Base-by-base conservation (phyloP, 2,888 invertebrate species). In the Phrixothrix hirtus region DNA sequence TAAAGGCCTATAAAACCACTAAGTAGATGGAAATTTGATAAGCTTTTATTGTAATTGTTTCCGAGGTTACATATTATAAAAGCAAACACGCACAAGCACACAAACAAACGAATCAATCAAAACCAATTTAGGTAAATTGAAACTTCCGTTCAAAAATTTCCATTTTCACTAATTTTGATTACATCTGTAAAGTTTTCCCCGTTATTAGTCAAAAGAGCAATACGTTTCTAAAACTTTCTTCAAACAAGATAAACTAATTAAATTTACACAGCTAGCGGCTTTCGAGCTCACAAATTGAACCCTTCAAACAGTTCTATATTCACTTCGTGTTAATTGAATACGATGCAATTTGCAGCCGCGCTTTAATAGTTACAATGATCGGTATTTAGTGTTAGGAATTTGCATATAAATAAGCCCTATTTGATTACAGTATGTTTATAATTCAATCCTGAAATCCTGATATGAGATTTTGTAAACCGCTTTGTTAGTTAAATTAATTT, bases 281-380 rank as follows among this genome's bases (percentile, higher is more conserved):
- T 11, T 13, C 16, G 10, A 16, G 29, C n/a, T 4, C 16, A 30
- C 27, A 38, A 38, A 41, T 11, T 41, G 41, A 16, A 10, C 30
- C 31, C 41, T 41, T 12, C 12, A 16, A 39, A 30, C 31, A 12
- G 31, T 17, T 30, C 41, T 17, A 31, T 30, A 31, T 16, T 41
- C 41, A 41, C 41, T 41, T 4, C n/a, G 17, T 30, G 41, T 30
- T 41, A 31, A 41, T 41, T 41, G 16, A 30, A 41, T 41, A 10
- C 41, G 3, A 31, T 31, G 41, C 41, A 41, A 41, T 41, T 41
- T 41, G 41, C 41, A 41, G 21, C 16, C 39, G 7, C 17, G 16
- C 29, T 30, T 29, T 17, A 29, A 30, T 15, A 26, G 39, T 12
- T 41, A 17, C 31, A 11, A 41, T 41, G 16, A 41, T 41, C 30